A percentile compares a stretch with the other conserved stretches of the same genome.
Evolutionary conservation across 2,888 invertebrate genomes (phyloP).

Genomic region (Erebia ligea): DNA sequence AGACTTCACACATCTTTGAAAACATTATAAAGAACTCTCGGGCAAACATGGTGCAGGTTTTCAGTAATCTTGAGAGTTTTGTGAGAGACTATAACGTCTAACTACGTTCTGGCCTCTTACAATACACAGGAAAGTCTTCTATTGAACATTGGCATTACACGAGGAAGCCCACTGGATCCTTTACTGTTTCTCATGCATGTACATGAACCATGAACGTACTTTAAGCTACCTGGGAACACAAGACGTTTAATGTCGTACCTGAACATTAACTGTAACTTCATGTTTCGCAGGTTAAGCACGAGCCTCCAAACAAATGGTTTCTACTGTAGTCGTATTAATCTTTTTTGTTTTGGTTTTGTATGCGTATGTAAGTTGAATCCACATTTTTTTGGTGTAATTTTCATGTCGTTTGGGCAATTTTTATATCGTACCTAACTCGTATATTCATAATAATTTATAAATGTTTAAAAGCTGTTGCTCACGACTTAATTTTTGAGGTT

Average conservation of each 20-base stretch:
- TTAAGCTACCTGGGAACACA: not conserved
- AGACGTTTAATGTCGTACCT: not conserved
- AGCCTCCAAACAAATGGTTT: slow-evolving; percentile 52
- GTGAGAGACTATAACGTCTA: too few species aligned
- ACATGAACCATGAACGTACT: not conserved
- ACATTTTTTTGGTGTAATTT: not conserved
- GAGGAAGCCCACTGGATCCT: not conserved
- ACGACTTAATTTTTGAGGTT: not conserved
- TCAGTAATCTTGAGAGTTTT: too few species aligned
- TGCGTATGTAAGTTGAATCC: slow-evolving; percentile 44
- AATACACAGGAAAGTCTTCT: not conserved
- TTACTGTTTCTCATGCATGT: not conserved
- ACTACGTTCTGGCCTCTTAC: not conserved
- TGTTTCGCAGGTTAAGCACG: slow-evolving; percentile 8
- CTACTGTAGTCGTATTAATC: slow-evolving; percentile 45
- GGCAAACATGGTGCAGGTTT: too few species aligned
- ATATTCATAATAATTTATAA: too few species aligned
- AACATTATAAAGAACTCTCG: too few species aligned
- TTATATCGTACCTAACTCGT: not conserved
- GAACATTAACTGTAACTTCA: not conserved
- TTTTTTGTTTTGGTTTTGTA: slow-evolving; percentile 45
- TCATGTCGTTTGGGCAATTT: not conserved
- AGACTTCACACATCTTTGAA: too few species aligned
- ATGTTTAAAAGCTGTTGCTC: not conserved
- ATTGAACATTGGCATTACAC: not conserved